Evolutionary conservation across 1,140 invertebrate genomes (phyloP), one percentile per base, ranked within the genome.

Genomic region (Halesus radiatus): DNA sequence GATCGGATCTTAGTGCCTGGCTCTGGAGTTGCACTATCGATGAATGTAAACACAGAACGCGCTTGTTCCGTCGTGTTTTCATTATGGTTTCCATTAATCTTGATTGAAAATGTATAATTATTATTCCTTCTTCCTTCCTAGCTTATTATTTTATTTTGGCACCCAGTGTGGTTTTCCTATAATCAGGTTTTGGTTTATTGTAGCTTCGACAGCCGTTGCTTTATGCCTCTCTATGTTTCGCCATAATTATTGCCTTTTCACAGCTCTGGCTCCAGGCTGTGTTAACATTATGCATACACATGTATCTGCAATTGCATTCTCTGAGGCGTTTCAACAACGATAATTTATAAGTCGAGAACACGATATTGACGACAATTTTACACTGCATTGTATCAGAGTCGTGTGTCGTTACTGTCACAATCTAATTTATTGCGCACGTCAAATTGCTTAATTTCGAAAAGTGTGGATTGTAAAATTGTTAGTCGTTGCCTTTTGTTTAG

Each of bases 381-480:
- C 68, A 50, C 13, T 37, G 32, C 68, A 72, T n/a, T 50, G 68
- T 52, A 72, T 45, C 68, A 13, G 45, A 72, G n/a, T 52, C 45
- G 68, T 72, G 32, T 13, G 68, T 52, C 68, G 68, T 72, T 72
- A 72, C 3, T 72, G 68, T 4, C 18, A 20, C 68, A 72, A 50
- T 72, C 50, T 72, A 72, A 72, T 72, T 70, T 72, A 72, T 72
- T 52, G 68, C 15, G 29, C 32, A 20, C 68, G 37, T 72, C 68
- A 15, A 18, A 50, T 72, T 72, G 68, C 32, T 45, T 18, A 72
- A 72, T 45, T 32, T 29, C 56, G 18, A 22, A 18, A 60, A 60
- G 56, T 22, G 54, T 45, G 37, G 37, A 45, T 56, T 56, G 23
- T 20, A 18, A 60, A 60, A 45, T 45, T 45, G 10, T 45, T 45